Conservation (phyloP, 2,888 invertebrate species). For the Ptychoptera albimana region DNA sequence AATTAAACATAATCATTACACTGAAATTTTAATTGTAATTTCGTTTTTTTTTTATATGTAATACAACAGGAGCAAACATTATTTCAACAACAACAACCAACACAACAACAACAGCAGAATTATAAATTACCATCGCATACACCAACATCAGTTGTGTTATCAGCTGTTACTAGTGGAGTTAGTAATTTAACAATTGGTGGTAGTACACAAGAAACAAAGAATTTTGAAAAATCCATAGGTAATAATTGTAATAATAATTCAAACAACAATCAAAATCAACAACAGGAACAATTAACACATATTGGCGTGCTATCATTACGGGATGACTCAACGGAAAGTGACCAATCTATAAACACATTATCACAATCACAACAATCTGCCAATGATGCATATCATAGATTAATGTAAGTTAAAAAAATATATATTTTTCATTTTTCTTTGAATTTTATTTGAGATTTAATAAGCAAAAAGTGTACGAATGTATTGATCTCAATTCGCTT, state of each 20-base stretch:
- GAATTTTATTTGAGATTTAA: neutral
- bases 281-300: conserved; percentile 13
- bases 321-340: conserved; percentile 32
- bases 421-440: neutral
- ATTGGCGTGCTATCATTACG: conserved; percentile 26
- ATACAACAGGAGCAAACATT: neutral
- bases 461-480: neutral
- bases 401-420: conserved; percentile 22
- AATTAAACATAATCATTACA: neutral
- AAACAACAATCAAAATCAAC: no score
- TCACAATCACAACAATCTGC: conserved; percentile 21
- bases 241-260: no score
- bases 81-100: neutral
- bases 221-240: no score
- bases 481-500: neutral
- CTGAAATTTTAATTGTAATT: neutral
- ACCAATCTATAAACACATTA: conserved; percentile 29
- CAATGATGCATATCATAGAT: conserved; percentile 29
- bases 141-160: no score
- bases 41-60: neutral
- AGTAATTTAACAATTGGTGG: no score
- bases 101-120: neutral
- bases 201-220: no score
- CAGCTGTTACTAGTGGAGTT: no score
- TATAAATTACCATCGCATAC: no score